phyloP scores from a whole-genome alignment of 2,888 invertebrate genomes.

The Leptogaster cylindrica region DNA sequence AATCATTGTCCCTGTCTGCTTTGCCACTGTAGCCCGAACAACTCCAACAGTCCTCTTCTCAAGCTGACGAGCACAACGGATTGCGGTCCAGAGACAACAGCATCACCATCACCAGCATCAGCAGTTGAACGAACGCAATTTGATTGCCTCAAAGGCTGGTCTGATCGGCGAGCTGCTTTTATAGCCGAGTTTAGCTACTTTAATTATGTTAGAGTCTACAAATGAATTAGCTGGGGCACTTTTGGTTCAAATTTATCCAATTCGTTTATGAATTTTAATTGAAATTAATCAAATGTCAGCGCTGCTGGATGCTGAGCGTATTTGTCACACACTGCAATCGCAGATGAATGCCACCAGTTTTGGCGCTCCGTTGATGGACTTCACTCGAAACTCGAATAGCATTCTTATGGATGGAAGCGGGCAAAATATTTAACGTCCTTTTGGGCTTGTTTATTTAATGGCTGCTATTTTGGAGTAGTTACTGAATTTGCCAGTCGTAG shows the following conservation, averaged over 20 bases:
- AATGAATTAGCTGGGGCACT: slow-evolving; percentile 43
- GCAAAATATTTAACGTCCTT: too few relatives aligned
- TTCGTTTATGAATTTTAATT: slow-evolving; percentile 48
- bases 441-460: too few relatives aligned
- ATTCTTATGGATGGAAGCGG: too few relatives aligned
- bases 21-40: too few relatives aligned
- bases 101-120: background rate
- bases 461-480: too few relatives aligned
- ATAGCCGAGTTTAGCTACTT: slow-evolving; percentile 26
- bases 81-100: slow-evolving; percentile 15
- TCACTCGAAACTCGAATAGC: too few relatives aligned
- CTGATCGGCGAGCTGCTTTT: slow-evolving; percentile 16
- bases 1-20: slow-evolving; percentile 19
- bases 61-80: background rate
- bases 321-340: slow-evolving; percentile 29
- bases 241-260: slow-evolving; percentile 43
- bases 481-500: too few relatives aligned
- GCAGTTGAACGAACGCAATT: slow-evolving; percentile 38
- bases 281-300: slow-evolving; percentile 48
- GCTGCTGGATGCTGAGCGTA: slow-evolving; percentile 12
- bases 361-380: slow-evolving; percentile 30
- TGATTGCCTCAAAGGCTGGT: slow-evolving; percentile 24
- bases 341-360: slow-evolving; percentile 10
- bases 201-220: slow-evolving; percentile 41
- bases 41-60: too few relatives aligned